phyloP scores from a whole-genome alignment of 2,113 vertebrate genomes.

The Chaetodon trifascialis region DNA sequence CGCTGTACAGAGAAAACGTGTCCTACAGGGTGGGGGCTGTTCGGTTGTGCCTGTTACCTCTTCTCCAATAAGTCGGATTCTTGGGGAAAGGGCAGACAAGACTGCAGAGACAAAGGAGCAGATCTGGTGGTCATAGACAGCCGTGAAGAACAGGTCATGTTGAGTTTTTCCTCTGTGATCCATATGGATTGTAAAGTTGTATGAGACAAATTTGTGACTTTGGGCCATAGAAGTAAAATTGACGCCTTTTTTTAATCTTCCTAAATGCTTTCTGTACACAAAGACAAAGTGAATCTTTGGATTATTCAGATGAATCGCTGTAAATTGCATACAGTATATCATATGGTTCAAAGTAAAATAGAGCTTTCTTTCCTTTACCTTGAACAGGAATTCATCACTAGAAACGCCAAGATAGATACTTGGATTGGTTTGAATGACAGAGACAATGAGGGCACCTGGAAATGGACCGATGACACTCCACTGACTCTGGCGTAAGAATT shows the following conservation, averaged over 20 bases:
- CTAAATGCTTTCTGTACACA: too few relatives aligned
- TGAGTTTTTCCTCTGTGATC: neutral
- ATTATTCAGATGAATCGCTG: neutral
- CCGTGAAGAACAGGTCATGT: conserved; percentile 37
- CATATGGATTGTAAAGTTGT: too few relatives aligned
- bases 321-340: neutral
- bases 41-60: conserved; percentile 41
- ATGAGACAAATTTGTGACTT: too few relatives aligned
- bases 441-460: too few relatives aligned
- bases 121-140: conserved; percentile 60
- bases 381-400: conserved; percentile 18
- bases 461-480: too few relatives aligned
- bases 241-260: too few relatives aligned
- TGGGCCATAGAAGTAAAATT: too few relatives aligned
- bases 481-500: neutral
- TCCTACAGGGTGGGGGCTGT: conserved; percentile 46
- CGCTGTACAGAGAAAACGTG: conserved; percentile 14
- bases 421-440: too few relatives aligned
- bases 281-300: neutral
- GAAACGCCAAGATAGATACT: fast-evolving
- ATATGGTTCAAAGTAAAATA: neutral
- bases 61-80: neutral
- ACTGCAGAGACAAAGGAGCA: conserved; percentile 47
- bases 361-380: neutral
- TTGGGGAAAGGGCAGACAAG: conserved; percentile 33